Evolutionary conservation across 1,140 invertebrate genomes (phyloP).

Genomic region (Cyphomyrmex costatus): DNA sequence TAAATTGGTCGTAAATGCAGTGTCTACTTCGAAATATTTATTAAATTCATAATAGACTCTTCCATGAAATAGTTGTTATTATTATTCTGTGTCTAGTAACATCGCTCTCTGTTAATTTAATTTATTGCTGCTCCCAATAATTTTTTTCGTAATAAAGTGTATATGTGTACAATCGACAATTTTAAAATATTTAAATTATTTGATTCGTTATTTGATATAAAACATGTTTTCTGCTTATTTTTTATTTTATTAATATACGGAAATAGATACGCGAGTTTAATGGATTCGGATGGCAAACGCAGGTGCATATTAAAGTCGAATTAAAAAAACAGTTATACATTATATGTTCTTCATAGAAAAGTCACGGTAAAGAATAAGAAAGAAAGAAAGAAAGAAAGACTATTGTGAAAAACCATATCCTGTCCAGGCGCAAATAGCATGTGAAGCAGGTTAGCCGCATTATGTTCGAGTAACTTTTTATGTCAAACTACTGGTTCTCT

Average conservation of each 20-base stretch:
- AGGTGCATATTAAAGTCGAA: conserved; percentile 16
- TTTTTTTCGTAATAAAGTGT: not conserved
- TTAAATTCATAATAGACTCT: not conserved
- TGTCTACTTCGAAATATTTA: not conserved
- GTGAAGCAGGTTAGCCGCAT: conserved; percentile 47
- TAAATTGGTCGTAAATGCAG: not conserved
- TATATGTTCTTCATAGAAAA: conserved; percentile 3
- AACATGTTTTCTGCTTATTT: not conserved
- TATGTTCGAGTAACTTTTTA: conserved; percentile 55
- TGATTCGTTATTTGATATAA: not conserved
- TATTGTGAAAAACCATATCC: conserved; percentile 32
- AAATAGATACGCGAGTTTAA: not conserved
- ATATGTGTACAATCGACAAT: not conserved
- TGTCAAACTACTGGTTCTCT: conserved; percentile 44
- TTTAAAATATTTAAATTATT: not conserved
- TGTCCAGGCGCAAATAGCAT: conserved; percentile 24
- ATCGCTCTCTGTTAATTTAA: no score
- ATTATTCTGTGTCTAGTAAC: not conserved
- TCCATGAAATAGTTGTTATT: not conserved
- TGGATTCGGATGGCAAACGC: conserved; percentile 22
- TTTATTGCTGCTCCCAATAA: not conserved
- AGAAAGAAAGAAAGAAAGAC: not conserved
- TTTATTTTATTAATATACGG: not conserved
- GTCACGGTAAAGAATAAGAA: not conserved
- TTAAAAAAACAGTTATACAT: conserved; percentile 43